phyloP scores from a whole-genome alignment of 2,797 vertebrate genomes.

The Clarias laeviceps region DNA sequence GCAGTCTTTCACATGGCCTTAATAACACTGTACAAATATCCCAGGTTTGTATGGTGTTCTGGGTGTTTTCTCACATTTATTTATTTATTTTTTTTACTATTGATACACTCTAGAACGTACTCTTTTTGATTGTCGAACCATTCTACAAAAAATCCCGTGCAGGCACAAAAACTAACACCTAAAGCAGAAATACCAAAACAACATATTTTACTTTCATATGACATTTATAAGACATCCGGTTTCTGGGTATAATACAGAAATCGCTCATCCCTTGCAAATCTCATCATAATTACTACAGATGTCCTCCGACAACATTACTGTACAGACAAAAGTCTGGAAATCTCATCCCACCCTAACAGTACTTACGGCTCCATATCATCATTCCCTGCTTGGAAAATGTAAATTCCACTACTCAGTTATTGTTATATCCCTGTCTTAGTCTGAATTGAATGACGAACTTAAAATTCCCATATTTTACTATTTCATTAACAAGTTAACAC shows the following conservation, averaged over 20 bases:
- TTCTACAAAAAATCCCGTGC: background rate
- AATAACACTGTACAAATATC: background rate
- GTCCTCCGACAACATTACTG: background rate
- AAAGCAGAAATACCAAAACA: background rate
- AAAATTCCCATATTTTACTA: too few species aligned
- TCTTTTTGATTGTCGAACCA: background rate
- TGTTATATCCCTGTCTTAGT: background rate
- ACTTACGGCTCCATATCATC: background rate
- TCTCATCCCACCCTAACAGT: background rate
- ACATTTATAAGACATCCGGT: background rate
- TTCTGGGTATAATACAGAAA: background rate
- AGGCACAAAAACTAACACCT: background rate
- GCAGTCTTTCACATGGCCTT: background rate
- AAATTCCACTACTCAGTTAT: background rate
- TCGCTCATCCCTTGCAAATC: background rate
- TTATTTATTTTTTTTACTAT: background rate
- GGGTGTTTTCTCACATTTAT: background rate
- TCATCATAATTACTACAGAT: slow-evolving; percentile 2
- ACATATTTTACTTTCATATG: background rate
- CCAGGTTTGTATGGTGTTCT: background rate
- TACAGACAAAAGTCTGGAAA: background rate
- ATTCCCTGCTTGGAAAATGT: background rate
- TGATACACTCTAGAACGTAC: background rate
- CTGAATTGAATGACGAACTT: background rate
- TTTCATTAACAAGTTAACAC: too few species aligned